phyloP scores from a whole-genome alignment of 2,888 invertebrate genomes.

The Pachliopta kotzebuea region DNA sequence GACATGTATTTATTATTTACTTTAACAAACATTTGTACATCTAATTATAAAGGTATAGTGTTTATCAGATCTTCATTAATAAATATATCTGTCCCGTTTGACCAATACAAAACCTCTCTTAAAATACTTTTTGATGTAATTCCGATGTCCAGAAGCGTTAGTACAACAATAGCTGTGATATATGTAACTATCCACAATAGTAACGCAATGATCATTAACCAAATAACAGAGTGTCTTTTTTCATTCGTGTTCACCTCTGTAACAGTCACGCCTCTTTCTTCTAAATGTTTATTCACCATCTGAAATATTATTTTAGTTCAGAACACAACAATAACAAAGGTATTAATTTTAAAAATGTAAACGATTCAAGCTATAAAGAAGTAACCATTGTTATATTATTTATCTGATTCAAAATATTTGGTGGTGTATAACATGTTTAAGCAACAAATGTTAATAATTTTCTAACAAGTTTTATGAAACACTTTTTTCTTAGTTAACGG shows the following conservation, averaged over 20 bases:
- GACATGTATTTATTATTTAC: neutral
- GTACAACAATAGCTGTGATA: conserved; percentile 40
- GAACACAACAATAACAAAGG: too few species aligned
- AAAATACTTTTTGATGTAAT: conserved; percentile 31
- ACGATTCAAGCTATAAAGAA: too few species aligned
- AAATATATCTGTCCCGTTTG: conserved; percentile 6
- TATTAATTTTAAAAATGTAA: neutral
- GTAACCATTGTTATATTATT: too few species aligned
- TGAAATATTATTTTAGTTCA: conserved; percentile 30
- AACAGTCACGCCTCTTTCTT: conserved; percentile 29
- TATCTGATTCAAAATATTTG: too few species aligned
- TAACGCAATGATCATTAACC: conserved; percentile 46
- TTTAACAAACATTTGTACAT: conserved; percentile 5
- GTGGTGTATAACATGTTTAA: too few species aligned
- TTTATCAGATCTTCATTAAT: conserved; percentile 1
- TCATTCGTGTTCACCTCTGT: conserved; percentile 32
- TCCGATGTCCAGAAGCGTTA: conserved; percentile 39
- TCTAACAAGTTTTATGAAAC: too few species aligned
- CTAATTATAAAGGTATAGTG: neutral
- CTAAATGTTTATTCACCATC: conserved; percentile 29
- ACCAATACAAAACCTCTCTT: conserved; percentile 16
- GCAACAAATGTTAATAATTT: too few species aligned
- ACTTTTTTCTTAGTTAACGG: too few species aligned
- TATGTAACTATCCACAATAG: conserved; percentile 49
- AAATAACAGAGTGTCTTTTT: conserved; percentile 41